A percentile compares a stretch with the other conserved stretches of the same genome.
Conservation (phyloP, 2,888 invertebrate species). For the Calliscelio sp. region DNA sequence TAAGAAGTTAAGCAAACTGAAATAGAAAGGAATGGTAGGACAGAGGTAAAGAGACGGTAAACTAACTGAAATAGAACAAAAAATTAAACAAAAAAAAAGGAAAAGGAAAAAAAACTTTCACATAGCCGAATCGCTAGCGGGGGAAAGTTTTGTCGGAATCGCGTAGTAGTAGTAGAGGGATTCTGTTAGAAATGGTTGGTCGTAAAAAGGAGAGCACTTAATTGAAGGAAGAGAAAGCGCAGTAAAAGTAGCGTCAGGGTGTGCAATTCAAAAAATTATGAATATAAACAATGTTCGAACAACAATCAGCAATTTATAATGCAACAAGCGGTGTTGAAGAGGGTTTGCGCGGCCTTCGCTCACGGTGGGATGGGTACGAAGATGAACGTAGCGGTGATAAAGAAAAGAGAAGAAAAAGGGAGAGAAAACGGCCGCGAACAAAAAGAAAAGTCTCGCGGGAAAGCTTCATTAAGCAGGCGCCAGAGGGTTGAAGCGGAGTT, state of each 20-base stretch:
- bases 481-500: slow-evolving; percentile 72
- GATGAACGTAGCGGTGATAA: slow-evolving; percentile 26
- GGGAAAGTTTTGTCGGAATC: slow-evolving; percentile 38
- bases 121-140: slow-evolving; percentile 12
- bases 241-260: slow-evolving; percentile 31
- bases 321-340: slow-evolving; percentile 53
- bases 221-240: slow-evolving; percentile 59
- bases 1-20: slow-evolving; percentile 44
- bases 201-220: slow-evolving; percentile 57
- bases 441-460: slow-evolving; percentile 80
- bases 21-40: slow-evolving; percentile 25
- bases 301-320: slow-evolving; percentile 58
- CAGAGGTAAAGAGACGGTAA: not conserved
- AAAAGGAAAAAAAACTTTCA: too few relatives aligned
- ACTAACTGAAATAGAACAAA: slow-evolving; percentile 23
- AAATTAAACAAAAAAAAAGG: slow-evolving; percentile 6
- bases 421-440: slow-evolving; percentile 45
- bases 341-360: not conserved
- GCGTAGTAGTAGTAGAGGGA: slow-evolving; percentile 32
- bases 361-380: slow-evolving; percentile 29
- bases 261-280: slow-evolving; percentile 55
- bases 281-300: slow-evolving; percentile 62
- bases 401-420: slow-evolving; percentile 26
- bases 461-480: slow-evolving; percentile 84
- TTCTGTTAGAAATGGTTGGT: slow-evolving; percentile 29